Evolutionary conservation across 2,797 vertebrate genomes (phyloP).

Genomic region (Myotis myotis): DNA sequence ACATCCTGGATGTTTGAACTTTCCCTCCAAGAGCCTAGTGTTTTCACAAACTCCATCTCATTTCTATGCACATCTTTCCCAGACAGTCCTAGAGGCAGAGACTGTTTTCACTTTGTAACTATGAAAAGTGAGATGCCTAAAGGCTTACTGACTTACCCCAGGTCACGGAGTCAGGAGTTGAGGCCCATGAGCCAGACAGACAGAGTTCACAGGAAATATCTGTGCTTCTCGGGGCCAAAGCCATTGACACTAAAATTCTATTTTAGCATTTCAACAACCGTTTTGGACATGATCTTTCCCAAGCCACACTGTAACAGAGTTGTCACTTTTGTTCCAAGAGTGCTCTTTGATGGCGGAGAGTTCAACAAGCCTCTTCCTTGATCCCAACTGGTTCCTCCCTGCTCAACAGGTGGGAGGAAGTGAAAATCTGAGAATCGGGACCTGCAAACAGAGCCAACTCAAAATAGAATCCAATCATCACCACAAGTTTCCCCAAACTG

Average conservation of each 20-base stretch:
- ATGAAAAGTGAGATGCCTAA: not conserved
- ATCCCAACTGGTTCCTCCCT: slow-evolving; percentile 39
- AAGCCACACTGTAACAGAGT: not conserved
- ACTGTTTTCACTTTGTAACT: not conserved
- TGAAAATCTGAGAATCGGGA: not conserved
- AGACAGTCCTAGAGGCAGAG: not conserved
- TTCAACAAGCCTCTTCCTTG: slow-evolving; percentile 24
- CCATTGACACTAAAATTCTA: not conserved
- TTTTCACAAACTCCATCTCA: not conserved
- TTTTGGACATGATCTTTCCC: not conserved
- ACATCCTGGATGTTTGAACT: not conserved
- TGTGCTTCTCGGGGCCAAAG: not conserved
- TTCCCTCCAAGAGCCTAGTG: not conserved
- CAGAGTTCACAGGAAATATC: not conserved
- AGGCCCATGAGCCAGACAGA: not conserved
- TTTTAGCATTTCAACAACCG: not conserved
- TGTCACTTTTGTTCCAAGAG: slow-evolving; percentile 29
- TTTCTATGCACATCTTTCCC: not conserved
- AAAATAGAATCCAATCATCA: not conserved
- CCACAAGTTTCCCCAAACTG: not conserved
- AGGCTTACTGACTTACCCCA: not conserved
- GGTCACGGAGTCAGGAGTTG: not conserved
- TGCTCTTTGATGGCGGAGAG: not conserved
- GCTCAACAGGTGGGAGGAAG: slow-evolving; percentile 39
- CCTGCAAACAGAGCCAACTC: not conserved